Base-by-base conservation (phyloP, 2,113 vertebrate genomes). In the Alces alces region DNA sequence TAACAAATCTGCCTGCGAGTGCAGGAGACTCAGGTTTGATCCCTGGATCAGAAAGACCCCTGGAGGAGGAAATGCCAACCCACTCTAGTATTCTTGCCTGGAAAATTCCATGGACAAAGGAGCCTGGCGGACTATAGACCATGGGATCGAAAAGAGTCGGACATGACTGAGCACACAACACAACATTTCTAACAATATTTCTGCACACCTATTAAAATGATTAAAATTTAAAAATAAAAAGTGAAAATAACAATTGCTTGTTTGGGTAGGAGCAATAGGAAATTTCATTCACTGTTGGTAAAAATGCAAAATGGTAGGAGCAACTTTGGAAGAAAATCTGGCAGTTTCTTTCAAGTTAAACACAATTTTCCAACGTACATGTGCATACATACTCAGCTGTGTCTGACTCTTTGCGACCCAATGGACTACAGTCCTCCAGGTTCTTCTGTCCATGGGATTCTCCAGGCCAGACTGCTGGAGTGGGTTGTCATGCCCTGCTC, bases 61-160 rank as follows among this genome's bases (percentile, higher is more conserved):
- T 66, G 33, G 33, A 66, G 64, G 30, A 66, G 64, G 33, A 21
- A 66, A 66, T 10, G 33, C 8, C 64, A 36, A 36, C 4, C 16
- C 8, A 66, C 8, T 66, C 33, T 8, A 66, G 33, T 36, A 36
- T 66, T 36, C 64, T 66, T 66, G 64, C 64, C 17, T 66, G 64
- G 30, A 66, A n/a, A 21, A 36, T 66, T 33, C 64, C 33, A 66
- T 36, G 33, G 33, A 19, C 64, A 36, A 17, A 66, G 64, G 33
- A 66, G 30, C 17, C 64, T 66, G 33, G 64, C 17, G 2, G 64
- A 66, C 33, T 66, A 66, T n/a, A 36, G 17, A 5, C 33, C 64
- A 11, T 66, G 17, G 17, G 33, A 33, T 66, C 1, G 2, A n/a
- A 66, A 66, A 66, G 7, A 66, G 64, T 19, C 2, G 0, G 17